Base-by-base conservation (phyloP, 2,113 vertebrate species). In the Eubucco bourcierii region DNA sequence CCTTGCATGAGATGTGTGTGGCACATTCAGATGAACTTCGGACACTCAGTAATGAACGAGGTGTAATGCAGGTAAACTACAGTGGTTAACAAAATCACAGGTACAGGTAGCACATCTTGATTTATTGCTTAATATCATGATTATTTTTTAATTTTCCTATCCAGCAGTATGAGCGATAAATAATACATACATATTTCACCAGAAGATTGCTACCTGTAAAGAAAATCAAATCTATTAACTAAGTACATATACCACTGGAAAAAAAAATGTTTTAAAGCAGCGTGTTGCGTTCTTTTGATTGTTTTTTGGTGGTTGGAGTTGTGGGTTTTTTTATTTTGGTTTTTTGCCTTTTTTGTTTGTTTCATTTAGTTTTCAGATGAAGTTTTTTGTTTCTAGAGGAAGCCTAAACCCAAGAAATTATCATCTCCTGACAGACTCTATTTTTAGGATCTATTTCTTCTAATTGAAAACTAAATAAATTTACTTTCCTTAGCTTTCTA, bases 21-120 rank as follows among this genome's bases (percentile, higher is more conserved):
- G 97, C 98, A 55, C 99, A 99, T 97, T 99, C 99, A 2, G 98
- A 99, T 41, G 99, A 99, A 93, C 98, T 99, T n/a, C 98, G 99
- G 91, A 99, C 99, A 0, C 98, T 99, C 90, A 99, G 99, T 97
- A 99, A 99, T 1, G 99, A 99, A 88, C 98, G 98, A 82, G 99
- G 99, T 29, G 99, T 98, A 27, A 99, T 99, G 97, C 99, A 99
- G 99, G 99, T 99, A 88, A 95, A 98, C 1, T 1, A 34, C 29
- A 37, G 2, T 4, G 9, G 10, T 20, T 44, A 41, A 24, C 2
- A 1, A 20, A 12, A 27, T 9, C 24, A 11, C 15, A 33, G 61
- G 16, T 4, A 5, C 1, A 4, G 24, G 2, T 7, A 6, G 52
- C 29, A 29, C 41, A 27, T 53, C 74, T 60, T 0, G 4, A 29